These are phyloP conservation scores for Paralichthys olivaceus DNA, from an alignment of 2,113 vertebrate species.

Conservation along the genomic window DNA sequence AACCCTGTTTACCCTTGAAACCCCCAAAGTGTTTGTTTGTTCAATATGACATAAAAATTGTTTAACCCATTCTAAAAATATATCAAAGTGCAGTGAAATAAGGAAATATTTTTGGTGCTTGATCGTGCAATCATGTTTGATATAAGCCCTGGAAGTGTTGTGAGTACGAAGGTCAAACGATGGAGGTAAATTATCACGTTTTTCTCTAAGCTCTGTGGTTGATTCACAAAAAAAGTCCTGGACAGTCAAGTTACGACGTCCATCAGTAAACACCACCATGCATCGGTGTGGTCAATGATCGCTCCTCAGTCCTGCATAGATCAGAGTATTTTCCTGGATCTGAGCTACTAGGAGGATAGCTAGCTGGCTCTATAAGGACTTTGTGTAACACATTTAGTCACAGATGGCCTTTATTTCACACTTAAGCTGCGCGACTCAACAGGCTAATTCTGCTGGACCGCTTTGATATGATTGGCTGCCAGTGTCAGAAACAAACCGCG, in stretches of 20 bases:
- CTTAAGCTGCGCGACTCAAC: slow-evolving; percentile 48
- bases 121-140: background rate
- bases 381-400: slow-evolving; percentile 70
- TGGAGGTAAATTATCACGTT: background rate
- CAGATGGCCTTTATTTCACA: slow-evolving; percentile 71
- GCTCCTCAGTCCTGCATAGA: slow-evolving; percentile 23
- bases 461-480: slow-evolving; percentile 56
- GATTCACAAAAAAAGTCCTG: slow-evolving; percentile 18
- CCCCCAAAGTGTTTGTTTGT: too few relatives aligned
- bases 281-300: slow-evolving; percentile 41
- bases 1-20: too few relatives aligned
- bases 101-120: too few relatives aligned
- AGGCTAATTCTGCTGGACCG: slow-evolving; percentile 47
- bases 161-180: background rate
- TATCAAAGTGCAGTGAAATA: too few relatives aligned
- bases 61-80: too few relatives aligned
- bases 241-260: background rate
- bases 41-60: too few relatives aligned
- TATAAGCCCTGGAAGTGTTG: background rate
- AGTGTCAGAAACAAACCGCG: slow-evolving; percentile 55
- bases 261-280: slow-evolving; percentile 13
- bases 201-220: slow-evolving; percentile 39
- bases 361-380: slow-evolving; percentile 41
- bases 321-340: slow-evolving; percentile 64
- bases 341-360: slow-evolving; percentile 65